Percentiles rank a stretch among this genome's conserved stretches.
phyloP scores from a whole-genome alignment of 2,113 vertebrate genomes.

The Poeciliopsis prolifica region DNA sequence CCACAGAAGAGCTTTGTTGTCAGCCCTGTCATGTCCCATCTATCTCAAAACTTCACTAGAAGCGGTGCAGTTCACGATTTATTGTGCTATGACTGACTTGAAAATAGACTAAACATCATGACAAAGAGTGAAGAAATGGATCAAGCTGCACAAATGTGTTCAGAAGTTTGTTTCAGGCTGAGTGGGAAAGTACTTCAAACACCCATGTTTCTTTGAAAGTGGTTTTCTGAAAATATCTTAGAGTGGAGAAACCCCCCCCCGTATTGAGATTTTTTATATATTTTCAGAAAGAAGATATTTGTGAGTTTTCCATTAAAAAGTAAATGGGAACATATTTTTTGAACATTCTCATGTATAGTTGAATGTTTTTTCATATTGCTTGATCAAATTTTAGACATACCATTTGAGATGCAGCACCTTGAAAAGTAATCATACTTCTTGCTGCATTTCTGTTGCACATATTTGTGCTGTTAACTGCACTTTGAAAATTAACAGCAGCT shows the following conservation, averaged over 20 bases:
- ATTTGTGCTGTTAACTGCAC: no score
- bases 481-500: no score
- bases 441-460: no score
- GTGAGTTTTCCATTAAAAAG: background rate
- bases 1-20: background rate
- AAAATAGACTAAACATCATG: conserved; percentile 1
- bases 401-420: no score
- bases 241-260: background rate
- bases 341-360: no score
- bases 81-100: background rate
- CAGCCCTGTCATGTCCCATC: background rate
- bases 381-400: background rate
- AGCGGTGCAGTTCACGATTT: background rate
- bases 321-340: background rate
- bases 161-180: background rate
- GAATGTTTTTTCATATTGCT: background rate
- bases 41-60: background rate
- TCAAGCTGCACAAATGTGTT: background rate
- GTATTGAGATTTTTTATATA: background rate
- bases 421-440: no score
- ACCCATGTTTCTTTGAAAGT: background rate
- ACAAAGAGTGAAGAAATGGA: background rate
- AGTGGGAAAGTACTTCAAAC: background rate
- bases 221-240: background rate
- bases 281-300: background rate